Base-by-base conservation (phyloP, 2,888 invertebrate genomes). In the Amblyjoppa proteus region DNA sequence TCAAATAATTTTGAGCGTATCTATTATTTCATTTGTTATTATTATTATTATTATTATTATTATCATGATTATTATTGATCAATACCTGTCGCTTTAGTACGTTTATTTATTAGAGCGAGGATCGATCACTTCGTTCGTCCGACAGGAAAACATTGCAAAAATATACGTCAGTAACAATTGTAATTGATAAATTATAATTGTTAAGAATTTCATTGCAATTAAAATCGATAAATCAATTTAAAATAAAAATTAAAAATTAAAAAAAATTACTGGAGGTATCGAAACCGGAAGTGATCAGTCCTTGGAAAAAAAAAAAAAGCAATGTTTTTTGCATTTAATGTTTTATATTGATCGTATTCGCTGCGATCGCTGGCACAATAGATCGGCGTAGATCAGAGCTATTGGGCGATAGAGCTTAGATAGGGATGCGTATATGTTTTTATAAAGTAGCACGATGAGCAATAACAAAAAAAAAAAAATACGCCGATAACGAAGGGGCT, bases 311-410 rank as follows among this genome's bases (percentile, higher is more conserved):
- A 53, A 51, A 53, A 53, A 66, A 58, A 61, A 53, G 53, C 74
- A 56, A 45, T 83, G 87, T 69, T 86, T 87, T 80, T 75, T 41
- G 83, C 85, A 80, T 85, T 83, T 28, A 85, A 69, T 86, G 69
- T 77, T 81, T 75, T 85, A 45, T 51, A 58, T 58, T 49, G 68
- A 74, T 78, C 68, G 53, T 71, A 49, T 68, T 79, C 28, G 75
- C 74, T 84, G 66, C 86, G 84, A 70, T 71, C 78, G 84, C 84
- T 73, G 20, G 75, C 28, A 64, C 64, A 64, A 53, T 79, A 79
- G 80, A 73, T 73, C 80, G 71, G 41, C 73, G 64, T 85, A 85
- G 85, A 79, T 58, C 45, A 58, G 49, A 58, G 49, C 61, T 64
- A 77, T 77, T 68, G 25, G 20, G 45, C 38, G 31, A 68, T 80